Percentiles rank a stretch among this genome's conserved stretches.
Evolutionary conservation across 2,888 invertebrate genomes (phyloP).

Genomic region (Dasypogon diadema): DNA sequence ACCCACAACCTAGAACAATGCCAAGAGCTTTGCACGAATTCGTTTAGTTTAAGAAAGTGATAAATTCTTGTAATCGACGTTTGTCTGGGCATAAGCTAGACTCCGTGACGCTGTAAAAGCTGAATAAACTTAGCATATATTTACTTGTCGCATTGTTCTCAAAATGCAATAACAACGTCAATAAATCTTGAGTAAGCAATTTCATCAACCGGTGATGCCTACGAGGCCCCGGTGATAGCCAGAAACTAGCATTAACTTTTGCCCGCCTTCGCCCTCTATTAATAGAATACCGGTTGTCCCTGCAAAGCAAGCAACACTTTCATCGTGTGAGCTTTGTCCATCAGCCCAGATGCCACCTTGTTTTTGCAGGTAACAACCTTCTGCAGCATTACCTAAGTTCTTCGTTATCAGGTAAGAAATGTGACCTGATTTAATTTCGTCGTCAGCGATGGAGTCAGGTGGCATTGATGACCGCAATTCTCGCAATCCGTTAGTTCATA

Average conservation of each 20-base stretch:
- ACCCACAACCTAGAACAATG: constrained; percentile 9
- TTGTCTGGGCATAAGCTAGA: constrained; percentile 1
- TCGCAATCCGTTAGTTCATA: constrained; percentile 7
- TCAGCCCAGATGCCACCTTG: background rate
- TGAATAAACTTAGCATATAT: background rate
- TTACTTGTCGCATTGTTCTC: background rate
- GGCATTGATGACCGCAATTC: constrained; percentile 15
- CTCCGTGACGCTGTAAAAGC: background rate
- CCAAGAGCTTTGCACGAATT: constrained; percentile 20
- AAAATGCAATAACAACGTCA: background rate
- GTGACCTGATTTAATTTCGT: constrained; percentile 34
- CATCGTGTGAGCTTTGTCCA: too few species aligned
- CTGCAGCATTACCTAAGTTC: background rate
- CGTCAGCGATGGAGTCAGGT: background rate
- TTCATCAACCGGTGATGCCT: background rate
- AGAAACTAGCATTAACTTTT: background rate
- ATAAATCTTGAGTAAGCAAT: background rate
- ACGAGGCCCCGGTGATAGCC: background rate
- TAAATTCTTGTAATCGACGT: constrained; percentile 35
- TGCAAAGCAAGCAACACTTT: background rate
- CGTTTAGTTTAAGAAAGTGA: constrained; percentile 24
- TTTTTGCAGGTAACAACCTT: background rate
- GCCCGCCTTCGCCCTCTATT: background rate
- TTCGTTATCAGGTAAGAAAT: constrained; percentile 16
- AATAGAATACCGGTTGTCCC: background rate